These are phyloP conservation scores for Synergus itoensis DNA, from an alignment of 2,888 invertebrate species.

Conservation along the genomic window DNA sequence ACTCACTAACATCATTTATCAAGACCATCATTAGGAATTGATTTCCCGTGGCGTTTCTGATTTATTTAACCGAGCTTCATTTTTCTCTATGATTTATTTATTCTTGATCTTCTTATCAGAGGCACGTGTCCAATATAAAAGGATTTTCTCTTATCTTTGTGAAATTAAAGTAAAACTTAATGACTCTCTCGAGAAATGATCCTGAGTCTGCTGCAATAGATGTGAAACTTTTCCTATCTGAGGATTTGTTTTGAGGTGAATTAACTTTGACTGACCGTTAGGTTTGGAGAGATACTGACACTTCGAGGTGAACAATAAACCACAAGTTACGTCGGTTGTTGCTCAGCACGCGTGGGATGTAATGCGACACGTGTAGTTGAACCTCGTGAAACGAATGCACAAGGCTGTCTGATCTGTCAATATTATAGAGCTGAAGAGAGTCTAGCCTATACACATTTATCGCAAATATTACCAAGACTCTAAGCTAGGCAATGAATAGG, in stretches of 20 bases:
- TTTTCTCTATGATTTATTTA: conserved; percentile 26
- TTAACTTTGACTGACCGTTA: neutral
- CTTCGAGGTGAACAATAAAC: conserved; percentile 38
- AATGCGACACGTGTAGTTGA: conserved; percentile 37
- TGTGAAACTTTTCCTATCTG: neutral
- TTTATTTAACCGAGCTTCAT: conserved; percentile 12
- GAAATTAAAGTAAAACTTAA: neutral
- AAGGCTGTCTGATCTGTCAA: conserved; percentile 9
- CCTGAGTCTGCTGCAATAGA: neutral
- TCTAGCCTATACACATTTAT: conserved; percentile 4
- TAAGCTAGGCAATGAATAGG: neutral
- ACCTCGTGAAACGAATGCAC: conserved; percentile 33
- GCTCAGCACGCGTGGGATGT: conserved; percentile 39
- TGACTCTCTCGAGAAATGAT: neutral
- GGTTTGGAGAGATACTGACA: conserved; percentile 32
- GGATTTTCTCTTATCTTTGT: neutral
- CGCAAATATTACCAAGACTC: neutral
- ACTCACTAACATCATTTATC: conserved; percentile 32
- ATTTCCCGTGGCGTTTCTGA: conserved; percentile 28
- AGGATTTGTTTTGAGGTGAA: neutral
- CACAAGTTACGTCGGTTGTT: conserved; percentile 41
- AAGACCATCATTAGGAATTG: conserved; percentile 38
- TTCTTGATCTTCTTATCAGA: conserved; percentile 8
- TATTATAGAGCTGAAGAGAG: neutral
- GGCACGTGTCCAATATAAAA: conserved; percentile 3